These are phyloP conservation scores for Lycocerus yunnanus DNA, from an alignment of 2,888 invertebrate genomes.

Conservation along the genomic window DNA sequence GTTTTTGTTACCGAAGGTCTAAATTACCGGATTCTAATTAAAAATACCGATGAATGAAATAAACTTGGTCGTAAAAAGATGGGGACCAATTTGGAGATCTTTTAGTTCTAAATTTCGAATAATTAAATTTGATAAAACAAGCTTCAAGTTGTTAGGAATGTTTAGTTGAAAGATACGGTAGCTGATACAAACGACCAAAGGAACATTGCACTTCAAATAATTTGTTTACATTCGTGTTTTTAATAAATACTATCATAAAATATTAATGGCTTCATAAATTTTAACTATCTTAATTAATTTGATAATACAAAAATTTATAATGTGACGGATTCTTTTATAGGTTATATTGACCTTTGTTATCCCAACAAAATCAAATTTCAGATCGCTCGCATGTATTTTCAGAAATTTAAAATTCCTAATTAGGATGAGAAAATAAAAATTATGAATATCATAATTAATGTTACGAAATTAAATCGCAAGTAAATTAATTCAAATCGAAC, in stretches of 20 bases:
- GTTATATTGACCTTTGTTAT: not conserved
- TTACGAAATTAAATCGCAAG: not conserved
- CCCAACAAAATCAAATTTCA: not conserved
- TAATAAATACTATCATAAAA: not conserved
- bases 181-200: constrained; percentile 39
- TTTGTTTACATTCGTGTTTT: constrained; percentile 5
- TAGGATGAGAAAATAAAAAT: not conserved
- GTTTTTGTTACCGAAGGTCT: not conserved
- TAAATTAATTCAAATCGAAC: not conserved
- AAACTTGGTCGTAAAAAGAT: constrained; percentile 28
- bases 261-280: not conserved
- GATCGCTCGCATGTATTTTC: not conserved
- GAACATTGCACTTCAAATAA: constrained; percentile 16
- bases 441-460: not conserved
- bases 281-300: not conserved
- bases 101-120: constrained; percentile 45
- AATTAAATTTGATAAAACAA: constrained; percentile 48
- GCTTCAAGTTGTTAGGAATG: constrained; percentile 43
- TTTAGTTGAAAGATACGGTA: constrained; percentile 43
- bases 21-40: not conserved
- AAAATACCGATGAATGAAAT: constrained; percentile 14
- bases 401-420: not conserved
- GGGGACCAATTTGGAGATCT: constrained; percentile 37
- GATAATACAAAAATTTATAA: not conserved
- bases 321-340: not conserved